Base-by-base conservation (phyloP, 2,888 invertebrate genomes). In the Siphonodentalium dalli region DNA sequence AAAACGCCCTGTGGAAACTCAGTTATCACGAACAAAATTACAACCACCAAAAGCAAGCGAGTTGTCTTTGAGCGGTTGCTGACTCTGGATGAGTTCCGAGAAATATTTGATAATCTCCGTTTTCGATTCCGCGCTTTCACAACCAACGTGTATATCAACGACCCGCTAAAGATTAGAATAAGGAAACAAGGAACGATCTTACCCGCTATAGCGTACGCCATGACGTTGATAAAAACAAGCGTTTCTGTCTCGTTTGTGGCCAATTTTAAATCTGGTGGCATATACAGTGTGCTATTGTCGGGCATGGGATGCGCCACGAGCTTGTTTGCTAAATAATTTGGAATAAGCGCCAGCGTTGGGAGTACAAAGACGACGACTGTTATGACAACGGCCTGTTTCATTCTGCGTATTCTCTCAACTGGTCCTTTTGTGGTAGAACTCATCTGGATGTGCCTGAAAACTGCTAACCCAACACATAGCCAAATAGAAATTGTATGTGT, bases 401-500 rank as follows among this genome's bases (percentile, higher is more conserved):
- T 68, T n/a, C 68, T 54, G 26, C 68, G 45, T 52, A 65, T 52
- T 42, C 66, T 66, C 1, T 69, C 72, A 8, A 70, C 43, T 5
- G 69, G 65, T 18, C 74, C 74, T 40, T 68, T 58, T 4, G 65
- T 55, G 0, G 74, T 69, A 13, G 67, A 68, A 13, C 69, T 57
- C 35, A 83, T 75, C 43, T 80, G 81, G 15, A 76, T 68, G 77
- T 92, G 94, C 9, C 95, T 85, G 92, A 95, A 96, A 2, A 95
- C 89, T 0, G 95, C 94, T 54, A 96, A 82, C 0, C 92, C 90
- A 1, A 96, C 90, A 0, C 95, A 95, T 63, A 96, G 82, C 88
- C 92, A 94, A 67, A 94, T 95, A 3, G 94, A 92, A 62, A 94
- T 91, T 2, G 94, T 94, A 80, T 92, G 92, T 58, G 91, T 86